These are phyloP conservation scores for Pterocles burchelli DNA, from an alignment of 2,113 vertebrate species.

Conservation along the genomic window DNA sequence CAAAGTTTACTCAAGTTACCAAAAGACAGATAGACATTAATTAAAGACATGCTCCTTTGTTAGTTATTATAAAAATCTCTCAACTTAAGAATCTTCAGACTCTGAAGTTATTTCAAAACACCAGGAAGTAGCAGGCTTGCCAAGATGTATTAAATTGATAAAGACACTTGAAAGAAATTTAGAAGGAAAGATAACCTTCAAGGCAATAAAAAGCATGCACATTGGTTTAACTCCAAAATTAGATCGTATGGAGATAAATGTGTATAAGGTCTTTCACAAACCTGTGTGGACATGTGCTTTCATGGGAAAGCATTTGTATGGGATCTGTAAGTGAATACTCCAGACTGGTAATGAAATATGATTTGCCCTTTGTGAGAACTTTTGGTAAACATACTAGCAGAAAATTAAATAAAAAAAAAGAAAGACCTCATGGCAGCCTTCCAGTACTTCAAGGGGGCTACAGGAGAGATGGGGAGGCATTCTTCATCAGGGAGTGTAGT, in stretches of 20 bases:
- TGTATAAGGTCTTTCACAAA: neutral
- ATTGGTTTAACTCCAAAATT: neutral
- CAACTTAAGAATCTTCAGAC: neutral
- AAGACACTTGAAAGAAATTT: conserved; percentile 42
- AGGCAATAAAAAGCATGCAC: conserved; percentile 13
- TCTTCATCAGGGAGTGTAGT: too few species aligned
- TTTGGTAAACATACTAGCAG: neutral
- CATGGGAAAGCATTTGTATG: neutral
- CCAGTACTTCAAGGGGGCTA: too few species aligned
- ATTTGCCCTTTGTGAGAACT: neutral
- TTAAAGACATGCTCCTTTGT: neutral
- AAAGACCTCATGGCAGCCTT: too few species aligned
- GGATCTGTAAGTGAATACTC: neutral
- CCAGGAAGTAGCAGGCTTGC: conserved; percentile 2
- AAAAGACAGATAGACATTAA: neutral
- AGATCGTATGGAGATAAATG: conserved; percentile 2
- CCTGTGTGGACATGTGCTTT: neutral
- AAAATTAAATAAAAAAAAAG: neutral
- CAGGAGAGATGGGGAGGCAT: too few species aligned
- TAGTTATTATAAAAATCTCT: neutral
- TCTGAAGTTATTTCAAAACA: neutral
- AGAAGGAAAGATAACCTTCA: conserved; percentile 14
- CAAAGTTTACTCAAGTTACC: neutral
- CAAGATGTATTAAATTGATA: conserved; percentile 40
- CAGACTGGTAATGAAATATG: neutral